A percentile compares a stretch with the other conserved stretches of the same genome.
These are phyloP conservation scores for Oscheius sp. DNA, from an alignment of 2,888 invertebrate genomes.

Conservation along the genomic window DNA sequence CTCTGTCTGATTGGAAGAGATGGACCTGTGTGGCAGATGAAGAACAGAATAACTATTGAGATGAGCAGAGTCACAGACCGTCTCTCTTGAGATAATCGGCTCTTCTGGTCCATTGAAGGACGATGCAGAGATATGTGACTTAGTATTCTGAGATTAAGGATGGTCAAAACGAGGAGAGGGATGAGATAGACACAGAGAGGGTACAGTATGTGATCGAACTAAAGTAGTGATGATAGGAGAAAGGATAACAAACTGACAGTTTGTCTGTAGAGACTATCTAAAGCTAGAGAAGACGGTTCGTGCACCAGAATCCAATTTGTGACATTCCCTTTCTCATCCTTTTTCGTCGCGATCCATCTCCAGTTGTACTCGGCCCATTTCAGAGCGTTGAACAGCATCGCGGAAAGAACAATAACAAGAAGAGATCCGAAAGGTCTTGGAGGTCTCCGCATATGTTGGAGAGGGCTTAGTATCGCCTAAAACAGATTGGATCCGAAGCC, in stretches of 20 bases:
- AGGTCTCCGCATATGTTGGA: conserved; percentile 46
- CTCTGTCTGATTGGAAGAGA: not conserved
- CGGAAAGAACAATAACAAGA: conserved; percentile 58
- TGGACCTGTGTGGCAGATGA: conserved; percentile 70
- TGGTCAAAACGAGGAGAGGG: conserved; percentile 66
- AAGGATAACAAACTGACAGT: conserved; percentile 40
- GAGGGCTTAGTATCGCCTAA: conserved; percentile 54
- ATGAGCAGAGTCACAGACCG: conserved; percentile 70
- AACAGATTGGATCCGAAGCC: conserved; percentile 24
- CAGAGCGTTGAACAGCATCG: conserved; percentile 67
- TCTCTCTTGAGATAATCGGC: conserved; percentile 47
- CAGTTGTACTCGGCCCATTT: conserved; percentile 71
- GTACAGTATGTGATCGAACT: conserved; percentile 69
- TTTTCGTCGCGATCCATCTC: conserved; percentile 40
- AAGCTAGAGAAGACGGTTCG: conserved; percentile 55
- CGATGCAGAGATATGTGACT: conserved; percentile 49
- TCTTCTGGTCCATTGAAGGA: conserved; percentile 53
- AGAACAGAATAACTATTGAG: conserved; percentile 70
- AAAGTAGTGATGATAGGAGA: conserved; percentile 34
- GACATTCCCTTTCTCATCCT: not conserved
- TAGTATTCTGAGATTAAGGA: conserved; percentile 69
- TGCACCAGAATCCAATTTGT: conserved; percentile 52
- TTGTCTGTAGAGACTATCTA: conserved; percentile 54
- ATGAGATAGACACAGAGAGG: conserved; percentile 68
- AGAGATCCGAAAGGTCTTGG: conserved; percentile 57